Evolutionary conservation across 2,797 vertebrate genomes (phyloP), one percentile per base, ranked within the genome.

Genomic region (Sorex maritimensis): DNA sequence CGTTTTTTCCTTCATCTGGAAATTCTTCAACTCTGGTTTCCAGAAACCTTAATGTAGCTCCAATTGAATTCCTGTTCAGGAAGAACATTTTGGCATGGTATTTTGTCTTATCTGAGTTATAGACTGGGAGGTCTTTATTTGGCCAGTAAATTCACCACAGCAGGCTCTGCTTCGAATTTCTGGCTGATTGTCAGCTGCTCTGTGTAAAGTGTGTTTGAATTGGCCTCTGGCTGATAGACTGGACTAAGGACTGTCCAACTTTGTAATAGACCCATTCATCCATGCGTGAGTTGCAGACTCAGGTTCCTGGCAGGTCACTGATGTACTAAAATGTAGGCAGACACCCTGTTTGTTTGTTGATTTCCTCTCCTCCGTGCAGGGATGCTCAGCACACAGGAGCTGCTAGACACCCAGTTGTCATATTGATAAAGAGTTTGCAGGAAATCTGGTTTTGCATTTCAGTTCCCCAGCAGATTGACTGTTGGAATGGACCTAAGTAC

Each of bases 191-290:
- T 75, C 67, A 94, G 38, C 79, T 19, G 8, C 61, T 92, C 73
- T 88, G 77, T 78, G 61, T 52, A 75, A 88, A 96, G 91, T 84
- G 46, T 65, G 52, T 90, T 79, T 92, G 90, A 74, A 46, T 49
- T 92, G 77, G 34, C 12, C 52, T 58, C 13, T 75, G 69, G 49
- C 30, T 68, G 52, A 28, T 86, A 85, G 63, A 52, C 46, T 77
- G 61, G 49, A 24, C 49, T 91, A 65, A 88, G 58, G 78, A 67
- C 30, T 65, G 71, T 44, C 41, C 78, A 73, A 49, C 52, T 89
- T 88, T 67, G 12, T 75, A 67, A 41, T 2, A 82, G 6, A 21
- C 24, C 12, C 79, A 41, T 90, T 72, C 63, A 81, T 88, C 38
- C 11, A 21, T 69, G 73, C 77, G 17, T 28, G 41, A 63, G 65